Evolutionary conservation across 2,888 invertebrate species (phyloP), one percentile per base, ranked within the genome.

Genomic region (Pseudeuparius sepicola): DNA sequence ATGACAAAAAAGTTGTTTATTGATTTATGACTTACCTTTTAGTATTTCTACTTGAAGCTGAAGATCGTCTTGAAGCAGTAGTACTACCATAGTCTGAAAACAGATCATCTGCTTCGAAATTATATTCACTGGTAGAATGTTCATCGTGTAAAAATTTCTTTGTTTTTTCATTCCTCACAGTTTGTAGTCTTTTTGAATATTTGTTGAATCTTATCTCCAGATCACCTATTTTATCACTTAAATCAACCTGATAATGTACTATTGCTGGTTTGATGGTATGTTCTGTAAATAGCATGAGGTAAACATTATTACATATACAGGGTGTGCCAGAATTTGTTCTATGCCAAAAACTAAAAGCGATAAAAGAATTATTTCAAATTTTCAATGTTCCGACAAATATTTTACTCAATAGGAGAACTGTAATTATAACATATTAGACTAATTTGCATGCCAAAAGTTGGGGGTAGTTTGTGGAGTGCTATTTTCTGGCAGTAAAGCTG

Each of bases 121-220:
- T 46, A 11, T 37, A 33, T 49, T 45, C 15, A 48, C 37, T 15
- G 11, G 20, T 4, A 25, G 15, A 10, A 7, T 12, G n/a, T 29
- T 37, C 6, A 28, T 31, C n/a, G n/a, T n/a, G n/a, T n/a, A n/a
- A n/a, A n/a, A n/a, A n/a, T n/a, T n/a, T n/a, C n/a, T n/a, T n/a
- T n/a, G n/a, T n/a, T n/a, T n/a, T n/a, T n/a, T 60, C 56, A 24
- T 57, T 47, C 20, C 69, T 61, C 4, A 71, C 58, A 6, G 51
- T 13, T 3, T 44, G 44, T 24, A 64, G 50, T 25, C 65, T 41
- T 1, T 34, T 23, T 6, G 37, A 36, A 37, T 47, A 40, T 14
- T 35, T 38, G 11, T 37, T 31, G 33, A 51, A 50, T 20, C 32
- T 41, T 3, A 26, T 34, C 13, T 39, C 32, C 26, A 47, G 37